Evolutionary conservation across 2,797 vertebrate species (phyloP).

Genomic region (Hafferia zeledoni): DNA sequence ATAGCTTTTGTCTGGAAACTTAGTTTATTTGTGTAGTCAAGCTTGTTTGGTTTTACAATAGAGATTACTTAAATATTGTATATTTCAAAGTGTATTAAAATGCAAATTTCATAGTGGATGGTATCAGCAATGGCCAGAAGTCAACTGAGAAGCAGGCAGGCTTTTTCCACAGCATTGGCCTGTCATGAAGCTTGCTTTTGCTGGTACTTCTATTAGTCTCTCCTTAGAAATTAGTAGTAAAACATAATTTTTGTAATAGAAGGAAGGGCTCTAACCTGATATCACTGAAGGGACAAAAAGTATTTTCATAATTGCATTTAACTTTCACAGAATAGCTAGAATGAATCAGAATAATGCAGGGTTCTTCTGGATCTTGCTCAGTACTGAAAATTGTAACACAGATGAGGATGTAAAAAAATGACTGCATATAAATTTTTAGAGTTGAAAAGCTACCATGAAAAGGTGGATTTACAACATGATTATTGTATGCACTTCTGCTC

Average conservation of each 20-base stretch:
- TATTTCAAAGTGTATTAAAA: neutral
- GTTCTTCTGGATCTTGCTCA: neutral
- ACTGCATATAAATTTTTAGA: neutral
- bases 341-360: neutral
- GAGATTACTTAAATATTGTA: neutral
- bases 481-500: neutral
- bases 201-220: neutral
- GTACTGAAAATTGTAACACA: neutral
- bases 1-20: neutral
- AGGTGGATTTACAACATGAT: neutral
- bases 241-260: neutral
- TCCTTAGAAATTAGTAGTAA: neutral
- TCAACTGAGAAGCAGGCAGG: neutral
- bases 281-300: neutral
- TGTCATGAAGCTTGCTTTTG: neutral
- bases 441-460: neutral
- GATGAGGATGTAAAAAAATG: neutral
- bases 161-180: neutral
- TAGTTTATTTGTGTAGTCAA: neutral
- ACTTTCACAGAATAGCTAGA: neutral
- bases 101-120: neutral
- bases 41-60: neutral
- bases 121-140: neutral
- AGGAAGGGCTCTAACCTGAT: neutral
- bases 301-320: neutral